Evolutionary conservation across 2,797 vertebrate species (phyloP).

Genomic region (Rhynchonycteris naso): DNA sequence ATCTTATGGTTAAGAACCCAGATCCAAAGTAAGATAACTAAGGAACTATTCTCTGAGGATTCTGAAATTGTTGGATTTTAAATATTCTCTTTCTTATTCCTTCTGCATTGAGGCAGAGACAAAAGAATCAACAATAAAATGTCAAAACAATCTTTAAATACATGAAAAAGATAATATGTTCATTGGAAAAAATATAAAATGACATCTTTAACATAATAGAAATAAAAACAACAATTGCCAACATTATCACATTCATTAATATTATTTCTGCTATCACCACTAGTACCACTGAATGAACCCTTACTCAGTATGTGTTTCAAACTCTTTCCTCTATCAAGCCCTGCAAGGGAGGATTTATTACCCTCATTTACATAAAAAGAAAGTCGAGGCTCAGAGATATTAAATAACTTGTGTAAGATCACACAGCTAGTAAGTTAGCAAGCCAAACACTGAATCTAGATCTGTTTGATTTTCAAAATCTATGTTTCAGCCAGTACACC

Average conservation of each 20-base stretch:
- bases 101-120: neutral
- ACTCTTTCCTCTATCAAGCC: neutral
- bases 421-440: neutral
- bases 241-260: neutral
- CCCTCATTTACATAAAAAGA: neutral
- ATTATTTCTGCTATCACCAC: neutral
- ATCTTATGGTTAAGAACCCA: neutral
- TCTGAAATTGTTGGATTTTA: neutral
- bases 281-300: neutral
- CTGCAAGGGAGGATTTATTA: neutral
- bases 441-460: constrained; percentile 31
- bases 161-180: neutral
- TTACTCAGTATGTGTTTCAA: neutral
- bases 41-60: neutral
- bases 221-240: constrained; percentile 1
- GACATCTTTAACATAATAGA: neutral
- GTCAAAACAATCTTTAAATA: neutral
- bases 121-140: neutral
- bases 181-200: neutral
- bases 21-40: neutral
- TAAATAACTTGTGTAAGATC: constrained; percentile 37
- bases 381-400: neutral
- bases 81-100: neutral
- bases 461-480: constrained; percentile 11
- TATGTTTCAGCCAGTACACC: neutral